Evolutionary conservation across 2,797 vertebrate species (phyloP).

Genomic region (Gambelia wislizenii): DNA sequence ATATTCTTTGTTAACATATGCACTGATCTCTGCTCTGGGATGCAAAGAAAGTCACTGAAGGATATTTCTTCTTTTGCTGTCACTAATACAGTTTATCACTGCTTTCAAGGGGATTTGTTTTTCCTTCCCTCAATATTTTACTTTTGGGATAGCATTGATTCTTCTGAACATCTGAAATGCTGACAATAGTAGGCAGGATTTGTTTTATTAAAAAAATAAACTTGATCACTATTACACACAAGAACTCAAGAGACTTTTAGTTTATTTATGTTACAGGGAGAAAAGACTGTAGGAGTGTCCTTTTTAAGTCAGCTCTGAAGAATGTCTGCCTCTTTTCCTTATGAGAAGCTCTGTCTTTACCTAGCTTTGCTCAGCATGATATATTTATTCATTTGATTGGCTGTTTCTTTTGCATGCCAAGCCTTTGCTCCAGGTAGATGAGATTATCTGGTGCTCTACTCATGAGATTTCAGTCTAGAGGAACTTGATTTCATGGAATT

Average conservation of each 20-base stretch:
- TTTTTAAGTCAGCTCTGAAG: not conserved
- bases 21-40: conserved; percentile 12
- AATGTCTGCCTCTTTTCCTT: not conserved
- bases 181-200: not conserved
- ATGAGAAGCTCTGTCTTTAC: not conserved
- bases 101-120: conserved; percentile 11
- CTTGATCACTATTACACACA: not conserved
- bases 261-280: not conserved
- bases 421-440: not conserved
- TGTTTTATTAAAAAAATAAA: not conserved
- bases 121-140: conserved; percentile 7
- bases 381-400: not conserved
- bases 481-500: not conserved
- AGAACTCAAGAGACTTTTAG: not conserved
- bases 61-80: conserved; percentile 2
- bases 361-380: not conserved
- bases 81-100: conserved; percentile 24
- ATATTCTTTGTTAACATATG: not conserved
- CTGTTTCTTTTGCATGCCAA: not conserved
- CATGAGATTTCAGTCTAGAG: not conserved
- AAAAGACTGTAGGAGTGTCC: not conserved
- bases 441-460: not conserved
- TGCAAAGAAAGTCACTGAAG: conserved; percentile 18
- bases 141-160: conserved; percentile 3
- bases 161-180: conserved; percentile 14